Evolutionary conservation across 2,888 invertebrate species (phyloP).

Genomic region (Zygothrica quintamaculata): DNA sequence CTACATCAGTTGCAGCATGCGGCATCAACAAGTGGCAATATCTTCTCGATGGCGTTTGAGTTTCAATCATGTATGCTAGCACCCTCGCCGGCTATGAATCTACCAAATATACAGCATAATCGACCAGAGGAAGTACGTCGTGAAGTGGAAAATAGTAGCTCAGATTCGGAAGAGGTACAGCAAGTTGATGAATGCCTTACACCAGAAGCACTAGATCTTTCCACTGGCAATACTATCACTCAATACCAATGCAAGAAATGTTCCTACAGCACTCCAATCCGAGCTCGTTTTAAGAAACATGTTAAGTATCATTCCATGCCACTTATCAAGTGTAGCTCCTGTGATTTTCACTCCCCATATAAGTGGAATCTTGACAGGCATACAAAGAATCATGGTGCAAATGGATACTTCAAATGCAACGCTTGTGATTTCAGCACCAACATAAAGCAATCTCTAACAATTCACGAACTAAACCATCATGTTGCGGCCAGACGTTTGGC

Average conservation of each 20-base stretch:
- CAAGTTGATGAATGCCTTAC: conserved; percentile 20
- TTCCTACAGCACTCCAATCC: conserved; percentile 94
- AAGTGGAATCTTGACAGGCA: conserved; percentile 97
- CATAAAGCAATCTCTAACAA: conserved; percentile 95
- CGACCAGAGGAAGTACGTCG: conserved; percentile 9
- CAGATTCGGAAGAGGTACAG: conserved; percentile 32
- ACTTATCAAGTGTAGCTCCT: conserved; percentile 96
- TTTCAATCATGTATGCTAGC: conserved; percentile 65
- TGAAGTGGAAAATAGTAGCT: conserved; percentile 66
- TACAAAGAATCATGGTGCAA: conserved; percentile 95
- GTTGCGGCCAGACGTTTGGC: conserved; percentile 89
- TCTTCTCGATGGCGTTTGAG: conserved; percentile 81
- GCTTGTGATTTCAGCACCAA: conserved; percentile 96
- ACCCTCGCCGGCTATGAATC: conserved; percentile 12
- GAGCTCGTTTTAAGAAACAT: conserved; percentile 95
- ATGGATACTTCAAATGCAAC: conserved; percentile 91
- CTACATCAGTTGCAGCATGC: conserved; percentile 64
- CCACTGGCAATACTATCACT: not conserved
- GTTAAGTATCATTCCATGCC: conserved; percentile 97
- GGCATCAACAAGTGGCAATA: conserved; percentile 44
- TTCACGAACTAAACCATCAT: conserved; percentile 96
- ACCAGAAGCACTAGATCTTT: conserved; percentile 38
- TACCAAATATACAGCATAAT: conserved; percentile 13
- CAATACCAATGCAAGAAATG: conserved; percentile 94
- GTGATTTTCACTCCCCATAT: conserved; percentile 96